Conservation (phyloP, 2,113 vertebrate genomes). For the Ceyx melanurus region DNA sequence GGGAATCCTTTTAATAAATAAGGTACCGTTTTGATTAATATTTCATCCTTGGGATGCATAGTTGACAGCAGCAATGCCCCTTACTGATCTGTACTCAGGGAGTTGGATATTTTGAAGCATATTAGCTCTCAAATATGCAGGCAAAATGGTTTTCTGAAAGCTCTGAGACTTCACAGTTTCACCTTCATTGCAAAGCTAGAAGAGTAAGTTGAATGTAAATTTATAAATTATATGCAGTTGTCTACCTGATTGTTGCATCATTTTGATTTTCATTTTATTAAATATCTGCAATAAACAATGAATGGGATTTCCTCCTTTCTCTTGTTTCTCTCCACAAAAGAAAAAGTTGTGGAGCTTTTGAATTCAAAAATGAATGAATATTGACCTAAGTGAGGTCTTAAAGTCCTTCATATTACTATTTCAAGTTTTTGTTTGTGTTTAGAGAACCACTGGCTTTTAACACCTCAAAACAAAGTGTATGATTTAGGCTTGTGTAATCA, state of each 20-base stretch:
- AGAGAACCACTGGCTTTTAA: neutral
- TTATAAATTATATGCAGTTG: neutral
- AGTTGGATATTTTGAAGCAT: neutral
- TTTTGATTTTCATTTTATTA: neutral
- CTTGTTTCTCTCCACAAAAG: neutral
- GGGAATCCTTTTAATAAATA: neutral
- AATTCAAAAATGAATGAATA: neutral
- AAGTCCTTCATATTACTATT: neutral
- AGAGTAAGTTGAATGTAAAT: neutral
- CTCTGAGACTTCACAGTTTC: neutral
- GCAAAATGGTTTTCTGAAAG: neutral
- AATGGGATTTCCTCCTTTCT: neutral
- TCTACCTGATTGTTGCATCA: neutral
- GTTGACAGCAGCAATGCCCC: neutral
- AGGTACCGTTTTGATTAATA: neutral
- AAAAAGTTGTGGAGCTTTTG: neutral
- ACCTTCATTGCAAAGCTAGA: neutral
- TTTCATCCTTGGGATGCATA: neutral
- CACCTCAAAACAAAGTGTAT: neutral
- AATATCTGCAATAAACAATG: neutral
- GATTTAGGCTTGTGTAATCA: neutral
- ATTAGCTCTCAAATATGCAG: neutral
- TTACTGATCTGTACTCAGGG: neutral
- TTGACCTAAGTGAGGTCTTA: neutral
- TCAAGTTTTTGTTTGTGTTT: neutral